Percentiles rank a stretch among this genome's conserved stretches.
Evolutionary conservation across 2,797 vertebrate genomes (phyloP).

Genomic region (Phoebastria nigripes): DNA sequence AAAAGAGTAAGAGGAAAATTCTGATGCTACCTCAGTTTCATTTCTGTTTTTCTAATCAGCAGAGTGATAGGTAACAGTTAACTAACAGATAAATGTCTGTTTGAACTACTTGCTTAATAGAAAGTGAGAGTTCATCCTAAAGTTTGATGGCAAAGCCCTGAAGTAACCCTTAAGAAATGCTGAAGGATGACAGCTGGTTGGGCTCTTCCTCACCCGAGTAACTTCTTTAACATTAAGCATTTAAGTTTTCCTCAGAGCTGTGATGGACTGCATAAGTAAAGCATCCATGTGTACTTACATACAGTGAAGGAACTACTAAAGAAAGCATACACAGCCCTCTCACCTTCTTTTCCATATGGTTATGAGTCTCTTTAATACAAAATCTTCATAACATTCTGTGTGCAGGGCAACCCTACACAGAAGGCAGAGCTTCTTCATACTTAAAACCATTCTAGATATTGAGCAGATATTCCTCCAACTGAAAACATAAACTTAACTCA

Average conservation of each 20-base stretch:
- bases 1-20: not conserved
- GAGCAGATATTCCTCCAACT: not conserved
- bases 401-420: not conserved
- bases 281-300: not conserved
- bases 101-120: not conserved
- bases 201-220: not conserved
- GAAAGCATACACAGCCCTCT: not conserved
- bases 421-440: not conserved
- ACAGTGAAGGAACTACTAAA: not conserved
- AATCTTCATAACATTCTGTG: not conserved
- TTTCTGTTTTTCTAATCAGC: not conserved
- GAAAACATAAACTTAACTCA: not conserved
- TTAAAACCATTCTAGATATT: not conserved
- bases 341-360: not conserved
- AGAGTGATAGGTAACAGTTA: not conserved
- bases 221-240: not conserved
- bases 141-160: not conserved
- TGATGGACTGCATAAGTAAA: not conserved
- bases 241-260: not conserved
- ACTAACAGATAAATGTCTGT: not conserved
- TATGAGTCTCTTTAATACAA: not conserved
- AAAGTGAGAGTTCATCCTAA: not conserved
- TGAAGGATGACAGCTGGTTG: not conserved
- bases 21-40: not conserved
- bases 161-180: not conserved